A percentile compares a stretch with the other conserved stretches of the same genome.
Conservation (phyloP, 2,797 vertebrate species). For the Novumbra hubbsi region DNA sequence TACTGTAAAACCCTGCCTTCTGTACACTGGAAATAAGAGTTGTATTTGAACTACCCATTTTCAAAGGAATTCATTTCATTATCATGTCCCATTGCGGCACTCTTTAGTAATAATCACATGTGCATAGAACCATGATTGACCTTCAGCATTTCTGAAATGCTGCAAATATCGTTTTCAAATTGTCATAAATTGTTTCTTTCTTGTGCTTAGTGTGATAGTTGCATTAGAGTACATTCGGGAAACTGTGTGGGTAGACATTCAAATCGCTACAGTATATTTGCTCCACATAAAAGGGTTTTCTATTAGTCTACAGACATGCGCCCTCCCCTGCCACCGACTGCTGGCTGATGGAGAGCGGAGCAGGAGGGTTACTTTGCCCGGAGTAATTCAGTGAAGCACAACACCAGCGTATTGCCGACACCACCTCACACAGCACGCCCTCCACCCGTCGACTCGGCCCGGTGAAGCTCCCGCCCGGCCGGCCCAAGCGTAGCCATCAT, state of each 20-base stretch:
- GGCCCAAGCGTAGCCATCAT: slow-evolving; percentile 73
- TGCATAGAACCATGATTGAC: not conserved
- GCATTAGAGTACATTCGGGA: not conserved
- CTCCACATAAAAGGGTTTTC: not conserved
- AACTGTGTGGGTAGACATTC: not conserved
- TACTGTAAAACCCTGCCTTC: slow-evolving; percentile 8
- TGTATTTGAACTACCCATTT: slow-evolving; percentile 26
- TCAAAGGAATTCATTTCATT: slow-evolving; percentile 1
- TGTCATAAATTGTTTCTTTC: not conserved
- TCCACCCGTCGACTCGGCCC: slow-evolving; percentile 26
- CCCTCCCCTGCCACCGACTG: slow-evolving; percentile 27
- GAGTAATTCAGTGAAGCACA: slow-evolving; percentile 61
- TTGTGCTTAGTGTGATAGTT: not conserved
- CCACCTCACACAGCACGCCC: slow-evolving; percentile 61
- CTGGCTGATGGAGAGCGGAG: slow-evolving; percentile 36
- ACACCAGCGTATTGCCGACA: slow-evolving; percentile 58
- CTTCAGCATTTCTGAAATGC: not conserved
- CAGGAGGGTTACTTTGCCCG: slow-evolving; percentile 55
- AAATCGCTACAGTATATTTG: not conserved
- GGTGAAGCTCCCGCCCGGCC: slow-evolving; percentile 26
- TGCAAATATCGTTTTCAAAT: not conserved
- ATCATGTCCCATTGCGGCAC: not conserved
- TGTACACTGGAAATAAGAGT: slow-evolving; percentile 33
- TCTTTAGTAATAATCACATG: not conserved
- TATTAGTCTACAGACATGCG: slow-evolving; percentile 1